Conservation (phyloP, 2,888 invertebrate genomes). For the Loripinus fragilis region DNA sequence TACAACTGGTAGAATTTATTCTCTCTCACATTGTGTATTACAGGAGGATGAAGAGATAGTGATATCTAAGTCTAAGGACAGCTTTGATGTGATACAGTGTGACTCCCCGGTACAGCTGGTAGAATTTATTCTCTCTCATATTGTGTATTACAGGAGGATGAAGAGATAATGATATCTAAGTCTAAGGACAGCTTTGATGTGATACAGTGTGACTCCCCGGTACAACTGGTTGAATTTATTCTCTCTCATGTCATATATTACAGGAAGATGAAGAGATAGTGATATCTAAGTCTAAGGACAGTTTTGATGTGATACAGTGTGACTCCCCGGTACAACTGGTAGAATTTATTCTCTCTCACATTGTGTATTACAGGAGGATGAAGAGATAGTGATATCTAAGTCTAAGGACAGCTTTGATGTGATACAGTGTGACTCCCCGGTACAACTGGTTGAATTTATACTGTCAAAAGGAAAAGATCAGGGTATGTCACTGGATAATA, state of each 20-base stretch:
- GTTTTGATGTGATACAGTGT: no score
- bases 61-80: slow-evolving; percentile 64
- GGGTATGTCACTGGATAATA: slow-evolving; percentile 74
- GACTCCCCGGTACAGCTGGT: slow-evolving; percentile 78
- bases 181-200: slow-evolving; percentile 69
- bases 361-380: slow-evolving; percentile 67
- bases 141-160: slow-evolving; percentile 67
- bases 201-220: slow-evolving; percentile 78
- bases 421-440: slow-evolving; percentile 78
- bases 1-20: no score
- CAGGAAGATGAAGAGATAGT: no score
- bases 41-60: slow-evolving; percentile 74
- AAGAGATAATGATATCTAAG: slow-evolving; percentile 65
- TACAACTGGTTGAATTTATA: slow-evolving; percentile 76
- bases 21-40: no score
- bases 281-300: no score
- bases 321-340: no score
- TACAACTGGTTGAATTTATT: slow-evolving; percentile 76
- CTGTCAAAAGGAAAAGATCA: slow-evolving; percentile 62
- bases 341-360: no score
- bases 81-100: slow-evolving; percentile 75
- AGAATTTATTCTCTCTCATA: slow-evolving; percentile 67
- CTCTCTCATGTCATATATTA: no score
- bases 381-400: slow-evolving; percentile 65
- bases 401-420: slow-evolving; percentile 69